phyloP scores from a whole-genome alignment of 2,888 invertebrate genomes.

The Nomada lathburiana region DNA sequence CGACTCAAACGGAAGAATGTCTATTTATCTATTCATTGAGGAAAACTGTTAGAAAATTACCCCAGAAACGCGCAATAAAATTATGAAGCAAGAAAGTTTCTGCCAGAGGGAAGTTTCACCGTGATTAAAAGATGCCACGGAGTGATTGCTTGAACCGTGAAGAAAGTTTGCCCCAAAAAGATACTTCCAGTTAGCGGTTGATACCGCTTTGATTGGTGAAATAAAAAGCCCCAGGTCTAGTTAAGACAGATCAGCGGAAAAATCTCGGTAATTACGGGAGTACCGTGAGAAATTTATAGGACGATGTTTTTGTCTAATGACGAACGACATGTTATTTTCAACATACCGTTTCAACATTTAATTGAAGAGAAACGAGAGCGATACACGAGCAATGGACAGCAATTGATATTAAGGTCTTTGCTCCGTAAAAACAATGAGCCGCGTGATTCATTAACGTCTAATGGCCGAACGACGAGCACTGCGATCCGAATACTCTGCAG shows the following conservation, averaged over 20 bases:
- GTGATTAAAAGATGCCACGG: constrained; percentile 54
- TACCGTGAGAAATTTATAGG: neutral
- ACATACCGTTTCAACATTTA: neutral
- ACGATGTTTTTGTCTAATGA: constrained; percentile 3
- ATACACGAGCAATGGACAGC: neutral
- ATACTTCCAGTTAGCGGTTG: constrained; percentile 47
- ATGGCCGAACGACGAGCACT: constrained; percentile 21
- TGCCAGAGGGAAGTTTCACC: constrained; percentile 16
- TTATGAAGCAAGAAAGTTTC: constrained; percentile 42
- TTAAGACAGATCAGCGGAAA: constrained; percentile 33
- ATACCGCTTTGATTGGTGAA: constrained; percentile 50
- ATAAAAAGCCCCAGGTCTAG: constrained; percentile 32
- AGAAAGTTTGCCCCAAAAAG: constrained; percentile 47
- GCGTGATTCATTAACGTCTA: constrained; percentile 47
- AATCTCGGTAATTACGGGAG: constrained; percentile 31
- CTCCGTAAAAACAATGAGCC: constrained; percentile 33
- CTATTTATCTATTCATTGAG: constrained; percentile 16
- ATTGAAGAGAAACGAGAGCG: neutral
- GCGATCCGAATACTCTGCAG: constrained; percentile 29
- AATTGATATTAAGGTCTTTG: constrained; percentile 8
- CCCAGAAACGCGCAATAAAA: constrained; percentile 36
- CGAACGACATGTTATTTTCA: neutral
- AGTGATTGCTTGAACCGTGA: constrained; percentile 35
- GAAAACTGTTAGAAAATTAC: constrained; percentile 26
- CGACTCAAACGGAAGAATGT: neutral